A percentile compares a stretch with the other conserved stretches of the same genome.
phyloP scores from a whole-genome alignment of 1,140 invertebrate species.

The Megathymus violae region DNA sequence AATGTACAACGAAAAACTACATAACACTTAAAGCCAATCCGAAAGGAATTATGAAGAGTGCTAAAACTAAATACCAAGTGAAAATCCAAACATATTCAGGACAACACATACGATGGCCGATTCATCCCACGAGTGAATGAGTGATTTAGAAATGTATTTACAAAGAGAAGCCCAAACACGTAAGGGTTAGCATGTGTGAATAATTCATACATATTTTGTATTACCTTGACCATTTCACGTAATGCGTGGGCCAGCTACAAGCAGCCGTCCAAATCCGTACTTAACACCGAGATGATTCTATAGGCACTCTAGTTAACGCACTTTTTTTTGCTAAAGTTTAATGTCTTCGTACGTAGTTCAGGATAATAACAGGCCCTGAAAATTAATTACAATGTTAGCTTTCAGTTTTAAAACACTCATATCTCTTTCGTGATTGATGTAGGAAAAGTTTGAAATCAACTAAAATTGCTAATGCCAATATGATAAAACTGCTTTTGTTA shows the following conservation, averaged over 20 bases:
- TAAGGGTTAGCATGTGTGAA: slow-evolving; percentile 78
- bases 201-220: slow-evolving; percentile 75
- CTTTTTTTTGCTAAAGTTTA: slow-evolving; percentile 59
- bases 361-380: slow-evolving; percentile 75
- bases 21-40: slow-evolving; percentile 8
- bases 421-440: neutral
- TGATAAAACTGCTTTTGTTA: neutral
- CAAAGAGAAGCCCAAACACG: slow-evolving; percentile 74
- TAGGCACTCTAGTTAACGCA: slow-evolving; percentile 65
- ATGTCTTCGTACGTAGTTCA: slow-evolving; percentile 69
- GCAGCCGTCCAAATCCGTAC: slow-evolving; percentile 58
- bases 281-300: slow-evolving; percentile 60
- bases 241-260: slow-evolving; percentile 63
- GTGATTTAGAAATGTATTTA: slow-evolving; percentile 78
- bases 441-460: neutral
- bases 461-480: slow-evolving; percentile 5
- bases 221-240: slow-evolving; percentile 83
- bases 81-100: slow-evolving; percentile 44
- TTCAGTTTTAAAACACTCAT: slow-evolving; percentile 3
- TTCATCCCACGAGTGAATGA: slow-evolving; percentile 48
- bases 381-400: slow-evolving; percentile 67
- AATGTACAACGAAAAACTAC: neutral
- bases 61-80: slow-evolving; percentile 51
- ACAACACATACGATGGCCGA: slow-evolving; percentile 35
- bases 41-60: slow-evolving; percentile 40